Conservation (phyloP, 2,888 invertebrate species). For the Campopleginae sp. region DNA sequence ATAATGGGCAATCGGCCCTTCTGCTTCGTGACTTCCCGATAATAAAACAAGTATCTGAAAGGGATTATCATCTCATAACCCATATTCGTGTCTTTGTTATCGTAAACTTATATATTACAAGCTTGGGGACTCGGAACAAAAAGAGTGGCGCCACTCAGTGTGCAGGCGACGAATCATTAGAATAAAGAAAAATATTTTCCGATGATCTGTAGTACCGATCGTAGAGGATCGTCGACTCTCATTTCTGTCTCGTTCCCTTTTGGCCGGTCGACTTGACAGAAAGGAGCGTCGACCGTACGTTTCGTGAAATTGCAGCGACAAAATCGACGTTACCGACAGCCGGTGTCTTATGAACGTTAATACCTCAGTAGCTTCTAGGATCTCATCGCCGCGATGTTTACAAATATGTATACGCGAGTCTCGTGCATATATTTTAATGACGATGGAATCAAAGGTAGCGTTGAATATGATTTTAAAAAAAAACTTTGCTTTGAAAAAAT, state of each 20-base stretch:
- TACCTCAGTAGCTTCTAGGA: too few relatives aligned
- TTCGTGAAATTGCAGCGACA: background rate
- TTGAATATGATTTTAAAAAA: too few relatives aligned
- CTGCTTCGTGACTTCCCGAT: conserved; percentile 86
- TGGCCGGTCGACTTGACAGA: background rate
- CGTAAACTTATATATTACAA: background rate
- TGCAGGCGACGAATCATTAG: background rate
- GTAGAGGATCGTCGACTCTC: background rate
- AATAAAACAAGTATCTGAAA: conserved; percentile 90
- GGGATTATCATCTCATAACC: conserved; percentile 22
- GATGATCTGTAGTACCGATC: background rate
- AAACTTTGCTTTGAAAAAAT: too few relatives aligned
- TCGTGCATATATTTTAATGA: too few relatives aligned
- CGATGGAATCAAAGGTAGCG: too few relatives aligned
- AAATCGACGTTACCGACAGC: background rate
- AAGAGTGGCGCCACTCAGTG: conserved; percentile 17
- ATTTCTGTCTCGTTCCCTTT: background rate
- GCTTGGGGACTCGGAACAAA: background rate
- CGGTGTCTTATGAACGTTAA: background rate
- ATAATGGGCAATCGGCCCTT: conserved; percentile 90
- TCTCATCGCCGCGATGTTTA: too few relatives aligned
- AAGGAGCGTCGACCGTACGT: background rate
- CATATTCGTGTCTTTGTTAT: background rate
- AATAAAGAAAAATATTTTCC: background rate
- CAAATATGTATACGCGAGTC: too few relatives aligned